phyloP scores from a whole-genome alignment of 2,797 vertebrate species.

The Gymnocypris eckloni region DNA sequence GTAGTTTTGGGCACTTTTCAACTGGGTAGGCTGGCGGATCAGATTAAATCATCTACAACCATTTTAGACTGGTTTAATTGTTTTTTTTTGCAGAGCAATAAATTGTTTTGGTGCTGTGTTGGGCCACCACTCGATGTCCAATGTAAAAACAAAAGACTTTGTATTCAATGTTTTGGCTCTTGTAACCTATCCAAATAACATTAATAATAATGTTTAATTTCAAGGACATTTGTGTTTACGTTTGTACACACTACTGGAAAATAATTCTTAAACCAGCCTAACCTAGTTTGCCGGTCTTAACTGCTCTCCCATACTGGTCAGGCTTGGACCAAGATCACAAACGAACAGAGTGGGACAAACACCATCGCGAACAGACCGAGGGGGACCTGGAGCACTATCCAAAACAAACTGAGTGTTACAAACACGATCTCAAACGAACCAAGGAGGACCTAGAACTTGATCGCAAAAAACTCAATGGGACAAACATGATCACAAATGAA shows the following conservation, averaged over 20 bases:
- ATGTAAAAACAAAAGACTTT: background rate
- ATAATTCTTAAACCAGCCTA: background rate
- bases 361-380: too few relatives aligned
- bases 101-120: background rate
- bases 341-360: too few relatives aligned
- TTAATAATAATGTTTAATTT: background rate
- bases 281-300: background rate
- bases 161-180: background rate
- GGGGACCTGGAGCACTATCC: too few relatives aligned
- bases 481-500: background rate
- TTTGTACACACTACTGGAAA: background rate
- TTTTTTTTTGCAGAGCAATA: background rate
- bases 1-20: background rate
- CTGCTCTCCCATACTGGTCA: background rate
- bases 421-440: background rate
- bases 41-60: background rate
- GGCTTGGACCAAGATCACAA: too few relatives aligned
- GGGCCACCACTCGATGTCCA: background rate
- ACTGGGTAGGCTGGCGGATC: background rate
- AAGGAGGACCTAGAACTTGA: background rate
- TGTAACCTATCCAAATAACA: slow-evolving; percentile 5
- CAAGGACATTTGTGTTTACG: slow-evolving; percentile 1
- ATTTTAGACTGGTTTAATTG: background rate
- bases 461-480: background rate
- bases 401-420: too few relatives aligned